Evolutionary conservation across 2,888 invertebrate species (phyloP), one percentile per base, ranked within the genome.

Genomic region (Cheilosia variabilis): DNA sequence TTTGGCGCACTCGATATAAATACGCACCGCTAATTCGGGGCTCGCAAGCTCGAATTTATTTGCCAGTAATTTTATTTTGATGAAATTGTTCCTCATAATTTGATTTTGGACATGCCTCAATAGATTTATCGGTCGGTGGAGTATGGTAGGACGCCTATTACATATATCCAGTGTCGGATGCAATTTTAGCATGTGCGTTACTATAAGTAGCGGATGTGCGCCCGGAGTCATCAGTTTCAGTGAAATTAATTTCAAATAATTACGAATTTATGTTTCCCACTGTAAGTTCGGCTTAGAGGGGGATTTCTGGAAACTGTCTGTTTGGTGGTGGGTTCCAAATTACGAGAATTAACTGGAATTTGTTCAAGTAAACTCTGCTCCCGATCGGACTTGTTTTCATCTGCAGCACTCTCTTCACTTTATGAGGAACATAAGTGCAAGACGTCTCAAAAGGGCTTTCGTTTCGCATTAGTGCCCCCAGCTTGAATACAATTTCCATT

Each of bases 1-100:
- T 45, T 52, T 37, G 53, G 55, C 47, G 22, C 66, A 73, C 66
- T 47, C 37, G 47, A 60, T 60, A 60, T 60, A 57, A 6, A 27
- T 63, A 68, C 52, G 55, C 50, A 73, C 79, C 83, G 62, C 79
- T 83, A 83, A 83, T 83, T 63, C 63, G 1, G 50, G 72, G 79
- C 45, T 83, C 24, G 47, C 9, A 80, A 75, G 71, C 80, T 75
- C 69, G 58, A 80, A 80, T 80, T 84, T 75, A 84, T 84, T 63
- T 60, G 41, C 75, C 79, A 75, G 80, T 80, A 71, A 84, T 84
- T 84, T 80, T 80, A 58, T 83, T 84, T 80, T 84, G 84, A 84
- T 80, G 80, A 75, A 84, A 84, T 84, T 84, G 69, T 65, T 75
- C 47, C 80, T 76, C 47, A 80, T 84, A 84, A 84, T 75, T 80